Evolutionary conservation across 2,888 invertebrate genomes (phyloP).

Genomic region (Chironomus riparius): DNA sequence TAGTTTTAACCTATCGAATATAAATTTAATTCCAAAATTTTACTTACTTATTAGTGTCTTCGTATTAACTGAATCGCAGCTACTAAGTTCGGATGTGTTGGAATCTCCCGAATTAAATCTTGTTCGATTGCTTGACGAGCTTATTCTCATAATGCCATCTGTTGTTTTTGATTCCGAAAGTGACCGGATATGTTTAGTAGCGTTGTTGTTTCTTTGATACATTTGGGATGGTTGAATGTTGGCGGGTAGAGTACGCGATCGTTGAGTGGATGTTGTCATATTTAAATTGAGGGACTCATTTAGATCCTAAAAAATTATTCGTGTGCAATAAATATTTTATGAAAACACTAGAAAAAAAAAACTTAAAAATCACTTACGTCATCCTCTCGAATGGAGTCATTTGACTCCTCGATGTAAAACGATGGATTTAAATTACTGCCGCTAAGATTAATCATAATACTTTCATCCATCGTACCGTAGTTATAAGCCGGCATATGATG

Average conservation of each 20-base stretch:
- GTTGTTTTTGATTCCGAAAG: slow-evolving; percentile 61
- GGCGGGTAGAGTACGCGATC: slow-evolving; percentile 49
- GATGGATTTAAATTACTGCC: neutral
- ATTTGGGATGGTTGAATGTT: slow-evolving; percentile 33
- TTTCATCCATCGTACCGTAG: slow-evolving; percentile 39
- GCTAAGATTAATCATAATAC: slow-evolving; percentile 31
- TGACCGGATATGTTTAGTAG: slow-evolving; percentile 51
- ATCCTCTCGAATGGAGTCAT: neutral
- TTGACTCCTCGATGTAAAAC: neutral
- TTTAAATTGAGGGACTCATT: slow-evolving; percentile 31
- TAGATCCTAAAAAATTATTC: slow-evolving; percentile 28
- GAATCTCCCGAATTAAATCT: slow-evolving; percentile 59
- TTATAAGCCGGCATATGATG: slow-evolving; percentile 42
- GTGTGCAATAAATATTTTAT: no score
- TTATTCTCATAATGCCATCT: slow-evolving; percentile 41
- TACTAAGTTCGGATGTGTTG: slow-evolving; percentile 73
- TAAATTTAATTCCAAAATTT: slow-evolving; percentile 50
- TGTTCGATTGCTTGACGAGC: slow-evolving; percentile 35
- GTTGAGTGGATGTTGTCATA: slow-evolving; percentile 30
- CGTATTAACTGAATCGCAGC: slow-evolving; percentile 64
- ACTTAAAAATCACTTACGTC: no score
- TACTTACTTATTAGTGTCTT: slow-evolving; percentile 44
- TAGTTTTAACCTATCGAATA: slow-evolving; percentile 57
- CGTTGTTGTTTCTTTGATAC: slow-evolving; percentile 37
- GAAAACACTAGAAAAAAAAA: no score